Conservation (phyloP, 2,113 vertebrate species). For the Ameiurus melas region DNA sequence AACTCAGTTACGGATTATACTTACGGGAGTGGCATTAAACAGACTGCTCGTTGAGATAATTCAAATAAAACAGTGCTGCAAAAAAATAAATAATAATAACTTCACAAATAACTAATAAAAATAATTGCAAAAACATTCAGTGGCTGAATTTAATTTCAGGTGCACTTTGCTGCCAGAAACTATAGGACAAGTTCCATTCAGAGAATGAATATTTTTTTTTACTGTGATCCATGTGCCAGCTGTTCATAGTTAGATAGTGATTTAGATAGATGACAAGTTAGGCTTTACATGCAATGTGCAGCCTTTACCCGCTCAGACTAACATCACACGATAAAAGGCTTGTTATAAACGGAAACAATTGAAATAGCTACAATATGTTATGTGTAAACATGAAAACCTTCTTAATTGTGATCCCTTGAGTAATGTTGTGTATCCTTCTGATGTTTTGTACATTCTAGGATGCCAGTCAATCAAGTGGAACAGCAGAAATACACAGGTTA, state of each 20-base stretch:
- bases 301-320: not conserved
- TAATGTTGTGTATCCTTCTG: not conserved
- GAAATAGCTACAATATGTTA: not conserved
- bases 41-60: not conserved
- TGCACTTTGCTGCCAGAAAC: not conserved
- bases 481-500: constrained; percentile 77
- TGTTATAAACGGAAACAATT: not conserved
- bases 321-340: not conserved
- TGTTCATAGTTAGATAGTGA: not conserved
- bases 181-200: not conserved
- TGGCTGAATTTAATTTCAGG: not conserved
- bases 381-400: not conserved
- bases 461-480: constrained; percentile 66
- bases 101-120: not conserved
- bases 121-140: not conserved
- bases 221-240: not conserved
- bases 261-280: not conserved
- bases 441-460: not conserved
- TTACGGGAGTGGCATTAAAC: not conserved
- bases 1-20: not conserved
- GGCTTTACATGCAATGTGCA: constrained; percentile 1
- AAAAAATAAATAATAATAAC: not conserved
- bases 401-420: not conserved
- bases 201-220: not conserved
- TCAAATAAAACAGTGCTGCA: not conserved